Conservation (phyloP, 2,797 vertebrate genomes). For the Mus spretus region DNA sequence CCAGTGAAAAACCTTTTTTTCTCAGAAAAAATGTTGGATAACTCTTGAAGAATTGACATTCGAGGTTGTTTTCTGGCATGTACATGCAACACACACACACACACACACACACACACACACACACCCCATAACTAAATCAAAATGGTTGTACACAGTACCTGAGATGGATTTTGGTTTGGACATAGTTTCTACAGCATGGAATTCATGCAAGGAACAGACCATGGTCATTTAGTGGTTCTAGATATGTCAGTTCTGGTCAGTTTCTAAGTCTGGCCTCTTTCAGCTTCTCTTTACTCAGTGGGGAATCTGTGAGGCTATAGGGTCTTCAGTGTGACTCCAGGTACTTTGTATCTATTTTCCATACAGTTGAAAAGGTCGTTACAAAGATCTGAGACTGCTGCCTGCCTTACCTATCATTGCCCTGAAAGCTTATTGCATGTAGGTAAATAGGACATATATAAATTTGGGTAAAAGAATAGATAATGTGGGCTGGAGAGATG, state of each 20-base stretch:
- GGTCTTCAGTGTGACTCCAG: conserved; percentile 1
- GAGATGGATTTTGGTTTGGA: conserved; percentile 9
- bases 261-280: not conserved
- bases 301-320: not conserved
- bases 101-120: too few relatives aligned
- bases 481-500: not conserved
- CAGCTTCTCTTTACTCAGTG: not conserved
- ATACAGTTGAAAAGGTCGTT: not conserved
- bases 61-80: not conserved
- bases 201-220: not conserved
- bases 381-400: not conserved
- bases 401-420: not conserved
- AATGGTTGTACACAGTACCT: not conserved
- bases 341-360: not conserved
- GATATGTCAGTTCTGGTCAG: not conserved
- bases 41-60: not conserved
- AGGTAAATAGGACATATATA: not conserved
- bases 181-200: not conserved
- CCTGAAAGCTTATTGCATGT: not conserved
- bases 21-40: not conserved
- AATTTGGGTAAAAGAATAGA: not conserved
- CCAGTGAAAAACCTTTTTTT: not conserved
- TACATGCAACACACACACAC: not conserved
- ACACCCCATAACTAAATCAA: not conserved
- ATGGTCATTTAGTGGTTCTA: not conserved